Percentiles rank a stretch among this genome's conserved stretches.
phyloP scores from a whole-genome alignment of 2,888 invertebrate species.

The Villa cingulata region DNA sequence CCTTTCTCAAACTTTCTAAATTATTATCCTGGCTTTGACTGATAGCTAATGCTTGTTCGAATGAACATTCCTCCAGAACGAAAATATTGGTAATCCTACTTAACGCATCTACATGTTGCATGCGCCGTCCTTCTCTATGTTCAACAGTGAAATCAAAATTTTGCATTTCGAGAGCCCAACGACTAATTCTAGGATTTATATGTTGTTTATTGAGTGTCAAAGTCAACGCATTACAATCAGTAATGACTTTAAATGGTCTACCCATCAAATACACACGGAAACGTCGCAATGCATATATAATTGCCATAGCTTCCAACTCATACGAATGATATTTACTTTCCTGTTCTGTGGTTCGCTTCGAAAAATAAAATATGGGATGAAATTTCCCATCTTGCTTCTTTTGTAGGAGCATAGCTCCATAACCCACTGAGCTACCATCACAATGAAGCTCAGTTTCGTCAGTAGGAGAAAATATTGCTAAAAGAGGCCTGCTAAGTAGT shows the following conservation, averaged over 20 bases:
- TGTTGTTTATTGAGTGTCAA: constrained; percentile 14
- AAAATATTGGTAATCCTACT: constrained; percentile 14
- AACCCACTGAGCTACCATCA: constrained; percentile 20
- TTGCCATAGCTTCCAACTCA: constrained; percentile 21
- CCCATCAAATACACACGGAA: constrained; percentile 20
- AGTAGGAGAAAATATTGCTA: constrained; percentile 20
- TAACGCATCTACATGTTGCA: constrained; percentile 23
- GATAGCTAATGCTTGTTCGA: constrained; percentile 16
- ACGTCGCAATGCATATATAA: constrained; percentile 19
- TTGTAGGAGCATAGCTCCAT: constrained; percentile 19
- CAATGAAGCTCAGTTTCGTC: constrained; percentile 21
- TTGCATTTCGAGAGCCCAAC: constrained; percentile 15
- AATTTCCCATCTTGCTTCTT: constrained; percentile 14
- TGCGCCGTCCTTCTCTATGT: constrained; percentile 15
- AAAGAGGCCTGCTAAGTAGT: constrained; percentile 14
- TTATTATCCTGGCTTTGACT: constrained; percentile 17
- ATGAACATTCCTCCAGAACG: constrained; percentile 3
- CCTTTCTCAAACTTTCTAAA: constrained; percentile 8
- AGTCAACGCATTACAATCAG: constrained; percentile 20
- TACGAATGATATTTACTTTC: constrained; percentile 22
- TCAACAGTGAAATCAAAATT: constrained; percentile 15
- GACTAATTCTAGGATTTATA: constrained; percentile 16
- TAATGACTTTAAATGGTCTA: constrained; percentile 19
- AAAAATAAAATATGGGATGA: constrained; percentile 21
- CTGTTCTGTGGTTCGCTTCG: constrained; percentile 17